Conservation (phyloP, 2,797 vertebrate genomes). For the Psittacula echo region DNA sequence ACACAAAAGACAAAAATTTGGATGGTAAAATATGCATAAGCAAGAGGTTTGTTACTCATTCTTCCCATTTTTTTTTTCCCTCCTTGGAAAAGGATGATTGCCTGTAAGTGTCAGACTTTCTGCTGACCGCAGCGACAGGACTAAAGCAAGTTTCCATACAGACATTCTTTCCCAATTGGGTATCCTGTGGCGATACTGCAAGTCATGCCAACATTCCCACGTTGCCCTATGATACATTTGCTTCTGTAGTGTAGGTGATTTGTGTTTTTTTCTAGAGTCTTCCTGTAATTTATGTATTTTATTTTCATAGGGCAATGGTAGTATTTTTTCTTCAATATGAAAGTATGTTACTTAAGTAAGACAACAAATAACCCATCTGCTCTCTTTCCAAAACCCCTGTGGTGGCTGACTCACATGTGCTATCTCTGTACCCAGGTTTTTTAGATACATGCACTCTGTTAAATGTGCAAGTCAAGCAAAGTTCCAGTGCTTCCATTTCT, state of each 20-base stretch:
- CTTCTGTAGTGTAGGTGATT: neutral
- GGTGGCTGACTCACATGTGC: neutral
- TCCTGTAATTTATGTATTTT: neutral
- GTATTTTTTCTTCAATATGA: neutral
- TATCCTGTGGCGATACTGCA: neutral
- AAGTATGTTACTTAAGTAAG: neutral
- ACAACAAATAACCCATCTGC: neutral
- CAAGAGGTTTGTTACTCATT: neutral
- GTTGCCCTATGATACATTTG: neutral
- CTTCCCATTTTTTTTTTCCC: neutral
- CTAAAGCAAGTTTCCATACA: neutral
- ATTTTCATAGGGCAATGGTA: neutral
- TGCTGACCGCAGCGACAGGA: neutral
- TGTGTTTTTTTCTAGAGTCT: neutral
- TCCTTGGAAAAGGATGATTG: neutral
- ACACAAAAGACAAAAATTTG: neutral
- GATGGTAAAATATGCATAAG: neutral
- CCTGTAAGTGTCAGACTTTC: neutral
- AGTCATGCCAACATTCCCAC: neutral
- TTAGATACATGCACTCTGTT: neutral
- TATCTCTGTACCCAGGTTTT: neutral
- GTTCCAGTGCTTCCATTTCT: neutral
- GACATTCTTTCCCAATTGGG: neutral
- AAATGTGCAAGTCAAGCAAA: neutral
- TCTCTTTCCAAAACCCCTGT: neutral